phyloP scores from a whole-genome alignment of 2,888 invertebrate species.

The Dexiosoma caninum region DNA sequence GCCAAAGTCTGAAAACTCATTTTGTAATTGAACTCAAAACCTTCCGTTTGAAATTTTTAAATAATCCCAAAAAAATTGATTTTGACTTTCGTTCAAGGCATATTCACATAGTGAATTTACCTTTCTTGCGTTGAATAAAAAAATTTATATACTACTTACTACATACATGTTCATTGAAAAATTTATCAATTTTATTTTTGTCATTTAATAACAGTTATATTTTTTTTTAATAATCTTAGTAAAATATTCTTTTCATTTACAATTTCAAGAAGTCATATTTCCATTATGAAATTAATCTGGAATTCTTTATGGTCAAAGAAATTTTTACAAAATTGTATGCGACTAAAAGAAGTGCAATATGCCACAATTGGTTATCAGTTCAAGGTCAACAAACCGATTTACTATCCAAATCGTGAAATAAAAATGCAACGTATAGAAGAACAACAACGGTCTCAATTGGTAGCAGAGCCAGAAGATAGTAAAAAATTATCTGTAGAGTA shows the following conservation, averaged over 20 bases:
- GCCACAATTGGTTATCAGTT: slow-evolving; percentile 69
- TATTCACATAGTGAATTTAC: too few relatives aligned
- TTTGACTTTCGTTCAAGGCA: too few relatives aligned
- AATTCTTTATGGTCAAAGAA: slow-evolving; percentile 63
- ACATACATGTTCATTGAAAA: slow-evolving; percentile 49
- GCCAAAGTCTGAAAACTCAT: too few relatives aligned
- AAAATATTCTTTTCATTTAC: slow-evolving; percentile 44
- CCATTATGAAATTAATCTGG: slow-evolving; percentile 64
- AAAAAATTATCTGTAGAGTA: slow-evolving; percentile 70
- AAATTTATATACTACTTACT: too few relatives aligned
- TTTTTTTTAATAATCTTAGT: slow-evolving; percentile 19
- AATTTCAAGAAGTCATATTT: slow-evolving; percentile 63
- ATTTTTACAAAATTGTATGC: slow-evolving; percentile 64
- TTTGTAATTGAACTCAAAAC: too few relatives aligned
- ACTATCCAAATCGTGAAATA: slow-evolving; percentile 71
- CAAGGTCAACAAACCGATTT: slow-evolving; percentile 66
- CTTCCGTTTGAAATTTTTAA: too few relatives aligned
- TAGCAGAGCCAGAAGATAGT: slow-evolving; percentile 58
- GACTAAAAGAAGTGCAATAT: slow-evolving; percentile 48
- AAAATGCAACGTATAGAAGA: slow-evolving; percentile 68
- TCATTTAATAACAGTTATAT: neutral
- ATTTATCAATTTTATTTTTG: slow-evolving; percentile 37
- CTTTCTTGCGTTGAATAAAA: too few relatives aligned
- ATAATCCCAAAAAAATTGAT: too few relatives aligned
- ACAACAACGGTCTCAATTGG: slow-evolving; percentile 60